phyloP scores from a whole-genome alignment of 2,797 vertebrate genomes.

The Delichon dasypus region DNA sequence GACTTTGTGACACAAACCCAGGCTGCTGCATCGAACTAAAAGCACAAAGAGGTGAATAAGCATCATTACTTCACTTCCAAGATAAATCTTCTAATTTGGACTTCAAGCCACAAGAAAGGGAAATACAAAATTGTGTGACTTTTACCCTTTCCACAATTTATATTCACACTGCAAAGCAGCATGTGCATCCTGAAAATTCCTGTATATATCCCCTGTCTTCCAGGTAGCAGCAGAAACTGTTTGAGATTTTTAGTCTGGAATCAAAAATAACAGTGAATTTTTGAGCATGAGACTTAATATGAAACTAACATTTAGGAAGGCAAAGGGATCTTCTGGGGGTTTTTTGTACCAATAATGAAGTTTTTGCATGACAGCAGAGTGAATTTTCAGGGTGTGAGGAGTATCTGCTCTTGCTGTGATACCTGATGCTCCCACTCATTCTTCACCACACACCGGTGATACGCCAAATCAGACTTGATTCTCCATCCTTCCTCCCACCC shows the following conservation, averaged over 20 bases:
- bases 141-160: neutral
- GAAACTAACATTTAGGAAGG: neutral
- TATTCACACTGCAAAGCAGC: neutral
- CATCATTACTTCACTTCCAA: neutral
- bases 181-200: neutral
- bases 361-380: neutral
- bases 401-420: neutral
- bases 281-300: neutral
- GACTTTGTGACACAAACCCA: neutral
- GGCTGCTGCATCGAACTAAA: neutral
- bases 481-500: conserved; percentile 9
- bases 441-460: neutral
- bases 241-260: neutral
- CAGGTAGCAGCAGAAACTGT: neutral
- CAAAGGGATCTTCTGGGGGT: neutral
- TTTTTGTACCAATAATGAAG: neutral
- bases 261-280: neutral
- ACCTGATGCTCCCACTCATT: neutral
- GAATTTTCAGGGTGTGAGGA: neutral
- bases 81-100: neutral
- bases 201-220: neutral
- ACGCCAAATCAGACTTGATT: neutral
- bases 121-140: neutral
- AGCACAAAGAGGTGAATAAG: neutral
- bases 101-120: neutral